These are phyloP conservation scores for Lepus americanus DNA, from an alignment of 2,113 vertebrate species.

Conservation along the genomic window DNA sequence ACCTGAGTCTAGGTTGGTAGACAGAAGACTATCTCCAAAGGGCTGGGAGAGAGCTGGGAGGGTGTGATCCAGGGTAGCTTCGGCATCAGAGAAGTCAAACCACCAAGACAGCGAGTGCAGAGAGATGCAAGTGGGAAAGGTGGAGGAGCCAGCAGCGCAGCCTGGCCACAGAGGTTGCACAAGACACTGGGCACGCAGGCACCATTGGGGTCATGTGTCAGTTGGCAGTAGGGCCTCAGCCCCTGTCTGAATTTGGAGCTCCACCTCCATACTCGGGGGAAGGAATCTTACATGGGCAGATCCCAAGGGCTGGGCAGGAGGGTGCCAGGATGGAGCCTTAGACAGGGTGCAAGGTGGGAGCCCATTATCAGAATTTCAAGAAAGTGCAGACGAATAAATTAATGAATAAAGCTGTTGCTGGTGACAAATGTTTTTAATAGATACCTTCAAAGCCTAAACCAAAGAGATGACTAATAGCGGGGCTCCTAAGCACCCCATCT, in stretches of 20 bases:
- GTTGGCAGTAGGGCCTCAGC: not conserved
- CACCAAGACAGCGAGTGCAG: not conserved
- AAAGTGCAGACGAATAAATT: not conserved
- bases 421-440: not conserved
- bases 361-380: not conserved
- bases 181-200: not conserved
- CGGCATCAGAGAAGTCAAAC: not conserved
- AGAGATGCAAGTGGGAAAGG: not conserved
- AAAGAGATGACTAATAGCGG: not conserved
- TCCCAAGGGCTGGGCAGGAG: not conserved
- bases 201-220: not conserved
- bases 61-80: not conserved
- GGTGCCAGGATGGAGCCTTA: not conserved
- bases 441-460: not conserved
- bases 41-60: not conserved
- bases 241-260: not conserved
- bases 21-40: not conserved
- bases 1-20: not conserved
- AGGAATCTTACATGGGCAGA: not conserved
- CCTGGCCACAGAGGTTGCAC: not conserved
- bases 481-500: not conserved
- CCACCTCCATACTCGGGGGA: not conserved
- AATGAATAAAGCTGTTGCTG: not conserved
- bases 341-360: not conserved
- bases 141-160: not conserved